Percentiles rank a stretch among this genome's conserved stretches.
phyloP scores from a whole-genome alignment of 1,140 invertebrate genomes.

The Teleopsis dalmanni region DNA sequence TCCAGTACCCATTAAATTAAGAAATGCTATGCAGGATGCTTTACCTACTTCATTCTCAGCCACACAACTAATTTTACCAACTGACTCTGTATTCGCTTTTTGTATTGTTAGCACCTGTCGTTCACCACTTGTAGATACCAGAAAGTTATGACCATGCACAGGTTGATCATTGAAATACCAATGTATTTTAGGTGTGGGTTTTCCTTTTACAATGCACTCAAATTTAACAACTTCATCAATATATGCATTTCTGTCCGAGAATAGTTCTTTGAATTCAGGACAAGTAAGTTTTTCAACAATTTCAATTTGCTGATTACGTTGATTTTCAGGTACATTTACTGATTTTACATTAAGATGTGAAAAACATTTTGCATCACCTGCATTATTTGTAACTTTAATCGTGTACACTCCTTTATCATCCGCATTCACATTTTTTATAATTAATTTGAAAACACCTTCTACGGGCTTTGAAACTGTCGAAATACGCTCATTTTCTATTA shows the following conservation, averaged over 20 bases:
- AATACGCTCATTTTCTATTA: slow-evolving; percentile 48
- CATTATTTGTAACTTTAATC: slow-evolving; percentile 61
- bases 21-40: slow-evolving; percentile 55
- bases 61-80: slow-evolving; percentile 62
- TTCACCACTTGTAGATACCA: slow-evolving; percentile 62
- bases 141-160: slow-evolving; percentile 63
- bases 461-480: slow-evolving; percentile 45
- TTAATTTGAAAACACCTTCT: slow-evolving; percentile 52
- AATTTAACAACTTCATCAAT: slow-evolving; percentile 84
- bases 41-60: slow-evolving; percentile 70
- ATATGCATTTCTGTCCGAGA: slow-evolving; percentile 67
- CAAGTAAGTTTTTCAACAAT: slow-evolving; percentile 52
- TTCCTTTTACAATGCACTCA: slow-evolving; percentile 64
- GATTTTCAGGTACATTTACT: slow-evolving; percentile 37
- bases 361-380: slow-evolving; percentile 74
- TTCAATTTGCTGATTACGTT: slow-evolving; percentile 40
- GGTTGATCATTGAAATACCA: slow-evolving; percentile 72
- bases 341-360: slow-evolving; percentile 67
- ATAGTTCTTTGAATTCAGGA: slow-evolving; percentile 60
- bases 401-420: slow-evolving; percentile 71
- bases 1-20: slow-evolving; percentile 46
- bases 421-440: slow-evolving; percentile 50
- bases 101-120: slow-evolving; percentile 61
- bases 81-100: slow-evolving; percentile 49
- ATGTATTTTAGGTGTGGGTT: slow-evolving; percentile 70